Evolutionary conservation across 2,113 vertebrate genomes (phyloP).

Genomic region (Cercopithecus mona): DNA sequence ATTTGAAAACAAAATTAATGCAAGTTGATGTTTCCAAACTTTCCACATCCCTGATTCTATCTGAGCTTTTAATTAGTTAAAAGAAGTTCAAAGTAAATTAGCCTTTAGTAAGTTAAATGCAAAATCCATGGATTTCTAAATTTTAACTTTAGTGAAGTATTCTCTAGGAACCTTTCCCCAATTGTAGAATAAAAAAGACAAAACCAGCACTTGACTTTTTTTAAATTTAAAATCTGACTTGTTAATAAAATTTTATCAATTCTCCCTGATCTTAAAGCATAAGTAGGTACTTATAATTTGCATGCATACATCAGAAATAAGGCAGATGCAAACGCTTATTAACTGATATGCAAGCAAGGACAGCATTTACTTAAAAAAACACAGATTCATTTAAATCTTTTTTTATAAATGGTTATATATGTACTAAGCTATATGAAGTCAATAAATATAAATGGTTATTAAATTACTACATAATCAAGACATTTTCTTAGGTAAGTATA

Average conservation of each 20-base stretch:
- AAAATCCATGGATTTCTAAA: not conserved
- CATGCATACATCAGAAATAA: not conserved
- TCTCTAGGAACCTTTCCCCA: slow-evolving; percentile 2
- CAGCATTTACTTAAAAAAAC: not conserved
- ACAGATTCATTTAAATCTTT: not conserved
- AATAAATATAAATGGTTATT: slow-evolving; percentile 1
- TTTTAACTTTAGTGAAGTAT: slow-evolving; percentile 45
- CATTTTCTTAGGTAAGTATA: not conserved
- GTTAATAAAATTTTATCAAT: not conserved
- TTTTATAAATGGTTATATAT: not conserved
- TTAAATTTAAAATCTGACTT: slow-evolving; percentile 27
- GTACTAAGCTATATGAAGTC: not conserved
- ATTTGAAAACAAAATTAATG: not conserved
- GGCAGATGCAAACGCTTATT: not conserved
- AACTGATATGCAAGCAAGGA: not conserved
- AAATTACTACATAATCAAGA: not conserved
- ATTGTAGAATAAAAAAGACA: not conserved
- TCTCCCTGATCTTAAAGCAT: not conserved
- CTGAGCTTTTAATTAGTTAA: not conserved
- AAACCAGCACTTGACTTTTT: not conserved
- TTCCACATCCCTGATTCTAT: not conserved
- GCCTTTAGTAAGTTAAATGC: slow-evolving; percentile 10
- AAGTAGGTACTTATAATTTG: not conserved
- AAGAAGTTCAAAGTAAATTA: slow-evolving; percentile 13
- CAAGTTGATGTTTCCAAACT: not conserved